Base-by-base conservation (phyloP, 2,113 vertebrate species). In the Hippoglossus stenolepis region DNA sequence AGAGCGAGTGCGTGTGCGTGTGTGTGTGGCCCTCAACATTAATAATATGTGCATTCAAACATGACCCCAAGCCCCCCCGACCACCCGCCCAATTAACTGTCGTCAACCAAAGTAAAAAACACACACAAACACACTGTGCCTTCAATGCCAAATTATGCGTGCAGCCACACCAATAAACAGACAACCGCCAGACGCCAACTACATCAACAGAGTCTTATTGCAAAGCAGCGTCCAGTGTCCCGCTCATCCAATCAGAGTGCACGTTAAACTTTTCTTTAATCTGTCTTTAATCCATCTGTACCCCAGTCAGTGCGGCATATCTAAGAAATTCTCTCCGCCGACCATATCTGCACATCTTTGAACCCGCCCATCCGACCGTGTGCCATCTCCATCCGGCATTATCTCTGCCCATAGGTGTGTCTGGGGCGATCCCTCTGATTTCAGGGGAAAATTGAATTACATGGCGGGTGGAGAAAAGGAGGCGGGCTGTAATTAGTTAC, bases 1-100 rank as follows among this genome's bases (percentile, higher is more conserved):
- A 9, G n/a, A 15, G n/a, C n/a, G n/a, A n/a, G n/a, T n/a, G n/a
- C n/a, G 35, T 14, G 61, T 57, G 62, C 65, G 68, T 15, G 65
- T 28, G 70, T 68, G 71, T 72, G 67, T 71, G 86, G 65, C 74
- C 79, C 75, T 69, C 62, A 40, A 75, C 68, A 78, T 87, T 86
- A 87, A 89, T 89, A 91, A 85, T 82, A 88, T 80, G 81, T 75
- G 75, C 84, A 85, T 91, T 92, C 83, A 90, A 85, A 89, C 62
- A 70, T 66, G 82, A 82, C 84, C 83, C 14, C 40, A 18, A 71
- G 64, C 38, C 47, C 38, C 47, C 70, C 58, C 61, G 20, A 65
- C 58, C 78, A 72, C 72, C 75, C 59, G 47, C 35, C 83, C 63
- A 84, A 88, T 87, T 73, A 81, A 80, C 75, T 75, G 68, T 82